Percentiles rank a stretch among this genome's conserved stretches.
These are phyloP conservation scores for Caenorhabditis sp. DNA, from an alignment of 2,888 invertebrate genomes.

Conservation along the genomic window DNA sequence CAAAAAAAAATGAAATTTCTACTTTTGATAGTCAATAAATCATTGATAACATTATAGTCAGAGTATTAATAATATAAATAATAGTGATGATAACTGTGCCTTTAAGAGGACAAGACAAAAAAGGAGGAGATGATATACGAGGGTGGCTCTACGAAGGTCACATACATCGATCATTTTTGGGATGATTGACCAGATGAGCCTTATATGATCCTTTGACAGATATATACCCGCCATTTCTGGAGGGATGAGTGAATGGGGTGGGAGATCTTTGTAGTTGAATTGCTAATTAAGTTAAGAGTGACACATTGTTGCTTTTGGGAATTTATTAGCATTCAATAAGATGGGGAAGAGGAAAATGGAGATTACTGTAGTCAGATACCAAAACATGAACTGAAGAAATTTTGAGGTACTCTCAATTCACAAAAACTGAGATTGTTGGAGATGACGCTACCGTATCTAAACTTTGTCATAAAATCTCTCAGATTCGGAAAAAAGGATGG, in stretches of 20 bases:
- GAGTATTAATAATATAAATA: not conserved
- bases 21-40: constrained; percentile 19
- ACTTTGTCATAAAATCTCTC: too few relatives aligned
- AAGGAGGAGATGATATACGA: constrained; percentile 12
- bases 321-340: not conserved
- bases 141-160: constrained; percentile 25
- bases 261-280: not conserved
- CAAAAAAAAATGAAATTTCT: constrained; percentile 7
- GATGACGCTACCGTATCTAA: too few relatives aligned
- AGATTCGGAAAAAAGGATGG: too few relatives aligned
- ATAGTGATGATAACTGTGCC: not conserved
- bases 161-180: constrained; percentile 34
- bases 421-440: too few relatives aligned
- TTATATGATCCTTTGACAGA: constrained; percentile 31
- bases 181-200: constrained; percentile 41
- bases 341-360: not conserved
- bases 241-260: not conserved
- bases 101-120: not conserved
- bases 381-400: too few relatives aligned
- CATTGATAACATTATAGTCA: constrained; percentile 16
- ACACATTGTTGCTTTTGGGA: not conserved
- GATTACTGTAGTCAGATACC: too few relatives aligned
- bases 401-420: too few relatives aligned
- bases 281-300: not conserved
- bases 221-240: not conserved